These are phyloP conservation scores for Muschampia plurimacula DNA, from an alignment of 2,888 invertebrate species.

Conservation along the genomic window DNA sequence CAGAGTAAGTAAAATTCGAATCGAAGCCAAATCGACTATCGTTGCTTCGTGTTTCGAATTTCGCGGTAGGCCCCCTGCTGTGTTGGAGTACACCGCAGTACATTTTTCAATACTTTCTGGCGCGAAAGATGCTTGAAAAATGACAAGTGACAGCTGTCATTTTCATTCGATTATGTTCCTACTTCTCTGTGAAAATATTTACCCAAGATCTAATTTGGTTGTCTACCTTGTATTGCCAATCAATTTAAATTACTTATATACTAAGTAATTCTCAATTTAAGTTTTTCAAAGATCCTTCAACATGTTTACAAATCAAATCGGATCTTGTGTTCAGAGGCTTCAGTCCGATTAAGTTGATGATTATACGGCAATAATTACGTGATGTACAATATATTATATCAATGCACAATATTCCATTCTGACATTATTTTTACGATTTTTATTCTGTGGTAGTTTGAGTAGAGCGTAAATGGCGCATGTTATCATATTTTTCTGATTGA, in stretches of 20 bases:
- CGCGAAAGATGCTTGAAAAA: neutral
- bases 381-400: slow-evolving; percentile 10
- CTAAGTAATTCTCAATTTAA: no score
- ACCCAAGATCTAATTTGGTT: neutral
- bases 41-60: no score
- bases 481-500: neutral
- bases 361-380: slow-evolving; percentile 1
- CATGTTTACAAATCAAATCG: neutral
- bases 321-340: neutral
- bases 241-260: no score
- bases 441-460: slow-evolving; percentile 14
- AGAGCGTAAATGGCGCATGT: neutral
- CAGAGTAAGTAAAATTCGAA: no score
- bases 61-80: no score
- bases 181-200: neutral
- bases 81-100: neutral
- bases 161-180: neutral
- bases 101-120: neutral
- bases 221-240: neutral
- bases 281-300: no score
- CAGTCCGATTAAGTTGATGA: neutral
- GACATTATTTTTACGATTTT: slow-evolving; percentile 27
- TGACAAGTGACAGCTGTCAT: slow-evolving; percentile 1
- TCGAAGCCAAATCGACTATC: no score
- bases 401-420: slow-evolving; percentile 35